Conservation (phyloP, 2,888 invertebrate species). For the Ichneumoninae sp. region DNA sequence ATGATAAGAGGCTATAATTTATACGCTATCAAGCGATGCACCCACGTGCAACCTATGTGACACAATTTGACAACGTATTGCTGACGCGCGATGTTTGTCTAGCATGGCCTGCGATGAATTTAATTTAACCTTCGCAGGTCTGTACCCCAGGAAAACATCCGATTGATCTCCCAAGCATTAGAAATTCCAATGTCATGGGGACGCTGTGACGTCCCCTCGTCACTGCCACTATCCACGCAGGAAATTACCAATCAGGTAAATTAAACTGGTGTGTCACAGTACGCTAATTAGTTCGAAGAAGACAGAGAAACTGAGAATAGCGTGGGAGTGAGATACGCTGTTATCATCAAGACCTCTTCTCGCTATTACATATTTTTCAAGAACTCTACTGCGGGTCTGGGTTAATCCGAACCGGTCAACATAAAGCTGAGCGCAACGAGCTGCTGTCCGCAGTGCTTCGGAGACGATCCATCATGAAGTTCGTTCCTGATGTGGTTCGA, state of each 20-base stretch:
- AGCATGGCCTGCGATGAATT: background rate
- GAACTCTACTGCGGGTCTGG: background rate
- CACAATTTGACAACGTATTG: background rate
- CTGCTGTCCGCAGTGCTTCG: background rate
- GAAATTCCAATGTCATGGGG: background rate
- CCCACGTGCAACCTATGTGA: background rate
- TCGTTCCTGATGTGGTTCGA: background rate
- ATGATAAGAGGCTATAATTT: background rate
- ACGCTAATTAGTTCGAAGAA: constrained; percentile 1
- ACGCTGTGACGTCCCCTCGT: background rate
- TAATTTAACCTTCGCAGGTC: background rate
- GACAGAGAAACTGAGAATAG: background rate
- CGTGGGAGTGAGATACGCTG: too few species aligned
- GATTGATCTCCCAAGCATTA: background rate
- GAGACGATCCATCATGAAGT: constrained; percentile 7
- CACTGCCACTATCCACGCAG: too few species aligned
- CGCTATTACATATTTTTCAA: background rate
- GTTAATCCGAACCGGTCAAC: background rate
- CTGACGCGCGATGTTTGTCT: background rate
- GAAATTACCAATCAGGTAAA: constrained; percentile 6
- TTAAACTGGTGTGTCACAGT: background rate
- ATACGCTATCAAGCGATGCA: too few species aligned
- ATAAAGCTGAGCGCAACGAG: constrained; percentile 6
- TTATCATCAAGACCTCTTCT: background rate
- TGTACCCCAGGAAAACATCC: background rate